phyloP scores from a whole-genome alignment of 2,888 invertebrate genomes.

The Rhingia rostrata region DNA sequence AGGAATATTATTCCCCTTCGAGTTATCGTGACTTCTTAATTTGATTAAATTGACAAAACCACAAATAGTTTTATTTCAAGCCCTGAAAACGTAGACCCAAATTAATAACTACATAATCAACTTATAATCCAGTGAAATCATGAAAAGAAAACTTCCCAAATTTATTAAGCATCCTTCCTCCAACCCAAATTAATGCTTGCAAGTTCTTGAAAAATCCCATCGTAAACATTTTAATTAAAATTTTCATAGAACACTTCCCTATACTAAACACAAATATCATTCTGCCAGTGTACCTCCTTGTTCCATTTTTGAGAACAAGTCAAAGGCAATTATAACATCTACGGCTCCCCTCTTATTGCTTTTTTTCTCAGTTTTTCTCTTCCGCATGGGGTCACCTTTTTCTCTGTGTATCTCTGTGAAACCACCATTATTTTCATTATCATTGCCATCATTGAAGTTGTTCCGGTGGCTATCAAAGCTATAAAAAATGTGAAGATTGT shows the following conservation, averaged over 20 bases:
- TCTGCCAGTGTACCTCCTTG: background rate
- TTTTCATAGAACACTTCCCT: background rate
- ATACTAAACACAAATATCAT: constrained; percentile 2
- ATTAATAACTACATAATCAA: too few relatives aligned
- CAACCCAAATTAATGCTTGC: background rate
- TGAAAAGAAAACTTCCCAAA: too few relatives aligned
- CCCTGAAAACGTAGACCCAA: too few relatives aligned
- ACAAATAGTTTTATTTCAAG: too few relatives aligned
- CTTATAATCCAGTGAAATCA: too few relatives aligned
- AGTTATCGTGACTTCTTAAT: too few relatives aligned
- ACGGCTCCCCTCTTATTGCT: background rate
- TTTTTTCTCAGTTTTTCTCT: background rate
- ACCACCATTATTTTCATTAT: constrained; percentile 3
- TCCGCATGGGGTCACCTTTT: constrained; percentile 28
- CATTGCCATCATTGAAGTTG: constrained; percentile 1
- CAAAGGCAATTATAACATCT: constrained; percentile 46
- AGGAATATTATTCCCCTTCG: too few relatives aligned
- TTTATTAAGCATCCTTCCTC: too few relatives aligned
- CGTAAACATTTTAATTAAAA: constrained; percentile 31
- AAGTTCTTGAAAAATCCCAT: constrained; percentile 4
- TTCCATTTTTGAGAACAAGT: constrained; percentile 13
- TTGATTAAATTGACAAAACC: too few relatives aligned
- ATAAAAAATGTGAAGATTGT: constrained; percentile 37
- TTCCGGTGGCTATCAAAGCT: constrained; percentile 29
- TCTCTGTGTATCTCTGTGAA: constrained; percentile 15